These are phyloP conservation scores for Spialia ferax DNA, from an alignment of 2,888 invertebrate genomes.

Conservation along the genomic window DNA sequence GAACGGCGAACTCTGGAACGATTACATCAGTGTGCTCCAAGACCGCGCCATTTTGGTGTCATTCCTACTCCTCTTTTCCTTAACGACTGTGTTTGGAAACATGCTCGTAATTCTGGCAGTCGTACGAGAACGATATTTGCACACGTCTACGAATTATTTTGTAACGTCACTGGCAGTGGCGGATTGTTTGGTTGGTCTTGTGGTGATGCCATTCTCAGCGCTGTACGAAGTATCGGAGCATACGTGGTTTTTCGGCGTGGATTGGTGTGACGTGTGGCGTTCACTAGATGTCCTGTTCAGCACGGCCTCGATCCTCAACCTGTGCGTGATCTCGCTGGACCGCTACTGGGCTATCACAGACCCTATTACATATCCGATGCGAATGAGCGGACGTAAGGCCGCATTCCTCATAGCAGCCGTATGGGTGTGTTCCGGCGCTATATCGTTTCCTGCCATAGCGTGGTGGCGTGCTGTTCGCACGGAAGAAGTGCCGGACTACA, in stretches of 20 bases:
- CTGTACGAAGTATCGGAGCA: slow-evolving; percentile 95
- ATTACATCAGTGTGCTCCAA: slow-evolving; percentile 81
- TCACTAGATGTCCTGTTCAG: slow-evolving; percentile 98
- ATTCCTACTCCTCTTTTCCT: slow-evolving; percentile 94
- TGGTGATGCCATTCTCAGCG: slow-evolving; percentile 99
- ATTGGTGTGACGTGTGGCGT: slow-evolving; percentile 99
- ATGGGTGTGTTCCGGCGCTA: slow-evolving; percentile 98
- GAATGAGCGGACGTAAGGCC: slow-evolving; percentile 96
- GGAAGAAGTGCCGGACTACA: slow-evolving; percentile 92
- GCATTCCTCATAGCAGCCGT: slow-evolving; percentile 96
- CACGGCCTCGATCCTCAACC: slow-evolving; percentile 98
- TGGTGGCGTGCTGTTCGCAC: slow-evolving; percentile 97
- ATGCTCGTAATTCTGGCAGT: slow-evolving; percentile 97
- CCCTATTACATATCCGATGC: slow-evolving; percentile 98
- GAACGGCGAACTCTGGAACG: slow-evolving; percentile 72
- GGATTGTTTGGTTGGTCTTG: slow-evolving; percentile 97
- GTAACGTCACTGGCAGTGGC: slow-evolving; percentile 98
- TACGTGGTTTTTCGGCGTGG: slow-evolving; percentile 97
- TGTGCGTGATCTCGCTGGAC: slow-evolving; percentile 98
- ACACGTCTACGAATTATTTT: slow-evolving; percentile 99
- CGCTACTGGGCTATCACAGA: slow-evolving; percentile 99
- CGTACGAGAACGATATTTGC: slow-evolving; percentile 95
- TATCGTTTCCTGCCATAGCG: slow-evolving; percentile 99
- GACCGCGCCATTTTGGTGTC: slow-evolving; percentile 93
- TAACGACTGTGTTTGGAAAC: slow-evolving; percentile 98